A percentile compares a stretch with the other conserved stretches of the same genome.
Evolutionary conservation across 2,113 vertebrate species (phyloP).

Genomic region (Astur gentilis): DNA sequence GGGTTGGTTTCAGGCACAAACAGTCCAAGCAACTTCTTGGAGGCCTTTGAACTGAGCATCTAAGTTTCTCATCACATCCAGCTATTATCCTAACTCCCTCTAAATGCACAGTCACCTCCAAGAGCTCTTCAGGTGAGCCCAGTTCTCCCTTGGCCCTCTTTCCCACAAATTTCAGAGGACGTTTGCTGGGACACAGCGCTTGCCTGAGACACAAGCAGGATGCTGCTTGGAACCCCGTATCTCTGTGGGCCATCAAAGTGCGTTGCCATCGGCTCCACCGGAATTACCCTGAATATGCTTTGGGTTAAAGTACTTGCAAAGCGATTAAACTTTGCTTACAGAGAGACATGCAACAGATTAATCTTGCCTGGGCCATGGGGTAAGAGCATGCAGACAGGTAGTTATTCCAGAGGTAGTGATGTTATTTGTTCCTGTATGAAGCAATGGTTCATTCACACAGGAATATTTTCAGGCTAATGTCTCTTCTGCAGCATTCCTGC

Average conservation of each 20-base stretch:
- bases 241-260: background rate
- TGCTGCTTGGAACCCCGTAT: background rate
- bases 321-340: background rate
- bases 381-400: background rate
- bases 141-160: background rate
- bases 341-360: background rate
- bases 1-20: background rate
- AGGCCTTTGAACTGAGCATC: background rate
- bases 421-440: background rate
- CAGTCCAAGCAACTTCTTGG: background rate
- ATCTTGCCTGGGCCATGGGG: background rate
- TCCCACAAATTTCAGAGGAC: background rate
- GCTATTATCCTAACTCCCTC: background rate
- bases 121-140: background rate
- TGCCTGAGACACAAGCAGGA: background rate
- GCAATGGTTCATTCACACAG: background rate
- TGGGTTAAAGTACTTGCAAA: background rate
- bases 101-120: background rate
- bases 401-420: background rate
- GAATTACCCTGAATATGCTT: background rate
- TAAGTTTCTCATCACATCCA: background rate
- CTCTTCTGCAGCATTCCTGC: accelerated
- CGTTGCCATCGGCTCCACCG: background rate
- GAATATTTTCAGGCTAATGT: background rate
- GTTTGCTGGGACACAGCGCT: background rate